Conservation (phyloP, 2,888 invertebrate genomes). For the Lapara coniferarum region DNA sequence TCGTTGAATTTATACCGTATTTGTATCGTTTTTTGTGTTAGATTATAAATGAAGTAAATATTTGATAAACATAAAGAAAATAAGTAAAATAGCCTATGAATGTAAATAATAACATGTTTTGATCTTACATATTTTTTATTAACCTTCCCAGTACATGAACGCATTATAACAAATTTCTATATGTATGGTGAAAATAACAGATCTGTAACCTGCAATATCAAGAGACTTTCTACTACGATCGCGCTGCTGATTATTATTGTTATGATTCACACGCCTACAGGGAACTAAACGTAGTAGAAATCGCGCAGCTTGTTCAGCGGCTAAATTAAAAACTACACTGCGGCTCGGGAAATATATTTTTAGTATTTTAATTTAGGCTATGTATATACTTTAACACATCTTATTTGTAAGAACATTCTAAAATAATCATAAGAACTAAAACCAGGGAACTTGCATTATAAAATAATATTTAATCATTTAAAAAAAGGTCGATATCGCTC, state of each 20-base stretch:
- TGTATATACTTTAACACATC: neutral
- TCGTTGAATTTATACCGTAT: too few species aligned
- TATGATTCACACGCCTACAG: neutral
- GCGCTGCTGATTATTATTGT: constrained; percentile 1
- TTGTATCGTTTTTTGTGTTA: too few species aligned
- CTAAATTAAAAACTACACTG: neutral
- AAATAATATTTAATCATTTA: neutral
- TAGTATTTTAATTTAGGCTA: neutral
- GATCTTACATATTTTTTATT: too few species aligned
- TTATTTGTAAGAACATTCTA: neutral
- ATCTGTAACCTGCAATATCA: neutral
- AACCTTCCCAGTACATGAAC: too few species aligned
- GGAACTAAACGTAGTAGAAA: neutral
- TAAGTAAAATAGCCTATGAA: too few species aligned
- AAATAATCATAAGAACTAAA: constrained; percentile 1
- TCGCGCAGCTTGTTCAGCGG: constrained; percentile 7
- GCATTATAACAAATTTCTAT: too few species aligned
- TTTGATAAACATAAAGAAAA: too few species aligned
- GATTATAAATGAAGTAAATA: too few species aligned
- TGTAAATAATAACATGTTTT: too few species aligned
- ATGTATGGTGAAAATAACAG: neutral
- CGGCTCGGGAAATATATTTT: neutral
- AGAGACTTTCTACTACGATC: neutral
- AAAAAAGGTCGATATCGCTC: neutral
- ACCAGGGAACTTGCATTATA: neutral